Evolutionary conservation across 1,140 invertebrate genomes (phyloP), one percentile per base, ranked within the genome.

Genomic region (Leguminivora glycinivorella): DNA sequence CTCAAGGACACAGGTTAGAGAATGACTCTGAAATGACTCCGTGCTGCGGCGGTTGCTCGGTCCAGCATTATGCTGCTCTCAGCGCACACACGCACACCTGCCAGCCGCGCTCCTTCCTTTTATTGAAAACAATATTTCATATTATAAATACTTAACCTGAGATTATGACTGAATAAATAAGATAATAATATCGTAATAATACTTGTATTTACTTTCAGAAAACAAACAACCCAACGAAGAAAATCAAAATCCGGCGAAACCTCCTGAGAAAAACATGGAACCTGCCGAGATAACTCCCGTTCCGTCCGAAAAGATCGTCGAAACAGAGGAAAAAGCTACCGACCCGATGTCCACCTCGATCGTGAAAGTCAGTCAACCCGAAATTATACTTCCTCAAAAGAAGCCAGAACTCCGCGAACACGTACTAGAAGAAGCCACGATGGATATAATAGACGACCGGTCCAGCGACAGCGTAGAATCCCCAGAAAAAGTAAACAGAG

Each of bases 11-110:
- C 67, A 12, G 80, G 83, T 85, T 66, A 73, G 56, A n/a, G n/a
- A n/a, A n/a, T n/a, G n/a, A n/a, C n/a, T n/a, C n/a, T n/a, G n/a
- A n/a, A n/a, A n/a, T n/a, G n/a, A n/a, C n/a, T n/a, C 93, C 94
- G 60, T 92, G 92, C 40, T 95, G 95, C 81, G 94, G 92, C 17
- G 94, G 93, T 38, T 95, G 95, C 84, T 94, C 92, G 19, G 95
- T 95, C 81, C 95, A 95, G 77, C 91, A 94, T 2, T 93, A 93
- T 68, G 94, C 94, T 10, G 94, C 94, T 4, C 86, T 95, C 14
- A 92, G 93, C 6, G 93, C 95, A 14, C 95, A 95, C 85, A 92
- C 93, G 24, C 92, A 94, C 78, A 93, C 92, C 14, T 94, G 93
- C 78, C 89, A 83, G 71, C 80, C 88, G 26, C 77, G 90, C 47